Percentiles rank a stretch among this genome's conserved stretches.
Conservation (phyloP, 2,797 vertebrate species). For the Pelobates cultripes region DNA sequence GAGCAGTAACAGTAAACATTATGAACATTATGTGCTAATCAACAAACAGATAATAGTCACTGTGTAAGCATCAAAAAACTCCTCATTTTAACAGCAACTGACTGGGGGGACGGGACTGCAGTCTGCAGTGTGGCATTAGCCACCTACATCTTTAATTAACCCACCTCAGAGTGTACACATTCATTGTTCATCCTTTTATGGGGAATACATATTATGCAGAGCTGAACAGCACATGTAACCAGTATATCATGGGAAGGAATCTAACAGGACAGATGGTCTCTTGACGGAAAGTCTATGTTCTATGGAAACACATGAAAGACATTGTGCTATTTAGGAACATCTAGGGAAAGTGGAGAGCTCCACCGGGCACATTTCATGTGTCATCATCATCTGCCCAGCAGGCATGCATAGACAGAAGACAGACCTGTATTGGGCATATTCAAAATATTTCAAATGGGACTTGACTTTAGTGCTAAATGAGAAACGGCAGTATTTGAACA, state of each 20-base stretch:
- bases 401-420: too few species aligned
- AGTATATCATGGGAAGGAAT: slow-evolving; percentile 21
- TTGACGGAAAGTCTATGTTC: slow-evolving; percentile 16
- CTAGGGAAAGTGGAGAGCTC: slow-evolving; percentile 17
- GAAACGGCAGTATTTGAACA: too few species aligned
- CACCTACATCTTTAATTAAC: too few species aligned
- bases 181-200: background rate
- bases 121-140: background rate
- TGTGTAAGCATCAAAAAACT: too few species aligned
- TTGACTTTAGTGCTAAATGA: too few species aligned
- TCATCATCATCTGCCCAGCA: too few species aligned
- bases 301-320: slow-evolving; percentile 38
- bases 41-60: background rate
- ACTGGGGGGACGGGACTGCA: background rate
- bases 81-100: background rate
- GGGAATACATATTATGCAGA: background rate
- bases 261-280: slow-evolving; percentile 32
- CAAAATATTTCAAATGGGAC: too few species aligned
- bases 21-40: slow-evolving; percentile 10
- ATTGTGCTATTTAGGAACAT: slow-evolving; percentile 35
- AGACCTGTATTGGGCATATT: too few species aligned
- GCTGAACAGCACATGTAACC: background rate
- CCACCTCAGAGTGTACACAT: too few species aligned
- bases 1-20: slow-evolving; percentile 61
- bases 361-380: background rate